Evolutionary conservation across 1,140 invertebrate genomes (phyloP), one percentile per base, ranked within the genome.

Genomic region (Heliconius hewitsoni): DNA sequence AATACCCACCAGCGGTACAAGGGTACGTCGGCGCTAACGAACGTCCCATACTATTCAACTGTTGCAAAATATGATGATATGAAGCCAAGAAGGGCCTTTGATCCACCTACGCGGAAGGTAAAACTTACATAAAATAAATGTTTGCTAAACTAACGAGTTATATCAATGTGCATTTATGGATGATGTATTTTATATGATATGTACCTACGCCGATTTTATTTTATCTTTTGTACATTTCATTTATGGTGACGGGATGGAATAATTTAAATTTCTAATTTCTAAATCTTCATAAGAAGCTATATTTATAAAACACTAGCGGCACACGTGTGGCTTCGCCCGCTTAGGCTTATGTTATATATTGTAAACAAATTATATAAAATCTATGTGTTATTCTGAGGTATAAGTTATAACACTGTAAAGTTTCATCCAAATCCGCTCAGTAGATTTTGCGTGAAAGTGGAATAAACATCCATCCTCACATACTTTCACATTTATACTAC

Each of bases 51-150:
- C 74, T 91, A 91, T 80, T 87, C 90, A 2, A 88, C 83, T 8
- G 83, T 91, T 52, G 80, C 80, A 74, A 92, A 90, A 80, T 81
- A 76, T 80, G 84, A 84, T 16, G 86, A 88, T 52, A 75, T 81
- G 78, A 89, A 81, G 75, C 81, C 74, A 27, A 85, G 76, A 75
- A 78, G 74, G 76, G 77, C 79, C 57, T 76, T 89, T 85, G 87
- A 89, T 74, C 87, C 86, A 23, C 83, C 83, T 37, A 82, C 80
- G 74, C 84, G 84, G 80, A 92, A 92, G 90, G 89, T 92, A 89
- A 57, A 50, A 71, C 1, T 30, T 5, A 3, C 27, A 23, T 27
- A 18, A 30, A 23, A 66, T 66, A 16, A n/a, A n/a, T 66, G 23
- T 30, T 66, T 66, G n/a, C 60, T 66, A 16, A 8, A 66, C 60